Evolutionary conservation across 2,113 vertebrate genomes (phyloP).

Genomic region (Alaudala cheleensis): DNA sequence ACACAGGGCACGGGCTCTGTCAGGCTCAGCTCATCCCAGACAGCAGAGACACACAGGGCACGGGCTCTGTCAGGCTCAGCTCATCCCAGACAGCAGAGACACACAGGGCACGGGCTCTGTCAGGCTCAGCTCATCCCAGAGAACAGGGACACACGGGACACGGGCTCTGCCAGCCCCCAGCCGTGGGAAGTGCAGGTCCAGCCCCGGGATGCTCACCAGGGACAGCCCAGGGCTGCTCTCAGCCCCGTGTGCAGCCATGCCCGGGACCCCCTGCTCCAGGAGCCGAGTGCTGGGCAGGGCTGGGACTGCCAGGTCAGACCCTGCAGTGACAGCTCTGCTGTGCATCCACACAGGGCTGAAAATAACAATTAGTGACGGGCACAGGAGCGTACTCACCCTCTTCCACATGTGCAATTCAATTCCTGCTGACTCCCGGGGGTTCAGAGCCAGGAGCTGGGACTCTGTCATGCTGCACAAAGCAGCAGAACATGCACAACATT

Average conservation of each 20-base stretch:
- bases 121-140: neutral
- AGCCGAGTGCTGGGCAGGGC: neutral
- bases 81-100: too few relatives aligned
- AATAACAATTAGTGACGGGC: neutral
- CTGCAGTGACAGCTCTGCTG: neutral
- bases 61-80: too few relatives aligned
- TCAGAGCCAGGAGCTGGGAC: neutral
- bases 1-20: too few relatives aligned
- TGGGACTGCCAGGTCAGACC: neutral
- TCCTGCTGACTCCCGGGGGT: rapidly evolving
- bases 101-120: neutral
- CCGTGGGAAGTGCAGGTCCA: rapidly evolving
- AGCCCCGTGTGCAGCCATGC: rapidly evolving
- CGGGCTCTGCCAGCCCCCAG: neutral
- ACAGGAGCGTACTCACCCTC: neutral
- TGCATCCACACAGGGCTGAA: neutral
- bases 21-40: too few relatives aligned
- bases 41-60: too few relatives aligned
- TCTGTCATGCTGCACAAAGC: neutral
- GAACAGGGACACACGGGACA: too few relatives aligned
- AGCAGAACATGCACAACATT: neutral
- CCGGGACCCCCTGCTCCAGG: rapidly evolving
- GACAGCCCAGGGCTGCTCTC: neutral
- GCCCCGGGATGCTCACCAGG: rapidly evolving
- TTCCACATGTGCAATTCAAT: neutral